Evolutionary conservation across 2,113 vertebrate genomes (phyloP).

Genomic region (Hucho hucho): DNA sequence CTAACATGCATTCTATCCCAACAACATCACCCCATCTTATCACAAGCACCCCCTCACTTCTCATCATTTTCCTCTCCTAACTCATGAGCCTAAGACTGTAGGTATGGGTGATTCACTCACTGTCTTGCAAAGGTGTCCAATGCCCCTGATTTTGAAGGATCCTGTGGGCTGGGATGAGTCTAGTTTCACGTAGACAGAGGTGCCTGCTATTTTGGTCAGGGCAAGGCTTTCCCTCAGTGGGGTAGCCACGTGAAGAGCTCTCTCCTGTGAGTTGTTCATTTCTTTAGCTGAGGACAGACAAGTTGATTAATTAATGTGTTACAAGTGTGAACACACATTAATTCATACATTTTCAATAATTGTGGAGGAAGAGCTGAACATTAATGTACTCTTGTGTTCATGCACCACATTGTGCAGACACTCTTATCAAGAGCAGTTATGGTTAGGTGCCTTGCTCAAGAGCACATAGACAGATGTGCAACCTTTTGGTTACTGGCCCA

Average conservation of each 20-base stretch:
- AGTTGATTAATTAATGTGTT: background rate
- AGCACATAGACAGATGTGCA: no score
- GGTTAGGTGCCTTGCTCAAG: no score
- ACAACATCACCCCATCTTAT: background rate
- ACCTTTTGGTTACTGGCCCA: no score
- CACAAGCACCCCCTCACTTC: background rate
- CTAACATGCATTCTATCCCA: background rate
- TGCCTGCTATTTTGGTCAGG: slow-evolving; percentile 74
- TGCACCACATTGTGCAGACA: no score
- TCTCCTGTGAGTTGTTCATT: slow-evolving; percentile 59
- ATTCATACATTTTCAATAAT: background rate
- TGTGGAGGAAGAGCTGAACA: background rate
- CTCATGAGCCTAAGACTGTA: background rate
- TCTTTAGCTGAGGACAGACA: slow-evolving; percentile 16
- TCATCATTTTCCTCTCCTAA: background rate
- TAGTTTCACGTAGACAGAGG: slow-evolving; percentile 82
- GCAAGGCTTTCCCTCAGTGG: slow-evolving; percentile 83
- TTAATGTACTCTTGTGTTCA: background rate
- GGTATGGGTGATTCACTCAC: slow-evolving; percentile 64
- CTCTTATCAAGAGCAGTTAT: no score
- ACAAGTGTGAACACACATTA: background rate
- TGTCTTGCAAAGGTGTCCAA: slow-evolving; percentile 85
- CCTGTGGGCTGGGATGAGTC: slow-evolving; percentile 87
- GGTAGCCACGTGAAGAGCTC: slow-evolving; percentile 75
- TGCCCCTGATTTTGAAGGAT: slow-evolving; percentile 93